These are phyloP conservation scores for Drosophila kurseongensis DNA, from an alignment of 1,140 invertebrate species.

Conservation along the genomic window DNA sequence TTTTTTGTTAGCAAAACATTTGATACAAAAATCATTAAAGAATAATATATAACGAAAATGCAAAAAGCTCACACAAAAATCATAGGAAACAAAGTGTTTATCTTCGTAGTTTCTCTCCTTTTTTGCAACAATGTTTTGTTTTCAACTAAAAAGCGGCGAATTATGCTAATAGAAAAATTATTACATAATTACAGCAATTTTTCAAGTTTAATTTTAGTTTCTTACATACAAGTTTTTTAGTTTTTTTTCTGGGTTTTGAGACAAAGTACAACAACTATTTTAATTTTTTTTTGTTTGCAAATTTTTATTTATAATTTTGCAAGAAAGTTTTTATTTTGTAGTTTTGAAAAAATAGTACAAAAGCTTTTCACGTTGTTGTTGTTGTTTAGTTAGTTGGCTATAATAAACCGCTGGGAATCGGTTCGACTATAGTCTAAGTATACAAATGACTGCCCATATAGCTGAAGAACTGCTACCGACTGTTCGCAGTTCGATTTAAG, in stretches of 20 bases:
- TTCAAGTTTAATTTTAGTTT: conserved; percentile 47
- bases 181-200: conserved; percentile 73
- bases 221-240: conserved; percentile 49
- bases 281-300: conserved; percentile 43
- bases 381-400: conserved; percentile 61
- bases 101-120: conserved; percentile 38
- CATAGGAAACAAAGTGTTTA: conserved; percentile 66
- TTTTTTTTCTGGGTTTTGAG: conserved; percentile 61
- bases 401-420: conserved; percentile 57
- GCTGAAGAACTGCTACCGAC: conserved; percentile 68
- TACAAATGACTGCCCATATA: conserved; percentile 84
- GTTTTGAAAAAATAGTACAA: conserved; percentile 82
- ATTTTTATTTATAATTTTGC: conserved; percentile 43
- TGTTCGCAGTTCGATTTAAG: conserved; percentile 63
- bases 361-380: conserved; percentile 75
- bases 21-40: conserved; percentile 68
- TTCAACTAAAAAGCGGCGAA: conserved; percentile 76
- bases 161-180: conserved; percentile 74
- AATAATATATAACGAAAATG: conserved; percentile 72
- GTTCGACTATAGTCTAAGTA: conserved; percentile 68
- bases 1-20: conserved; percentile 63
- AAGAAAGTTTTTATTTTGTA: conserved; percentile 54
- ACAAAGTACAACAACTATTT: conserved; percentile 84
- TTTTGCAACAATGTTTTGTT: conserved; percentile 52
- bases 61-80: conserved; percentile 74